Base-by-base conservation (phyloP, 2,888 invertebrate species). In the Podotricha telesiphe region DNA sequence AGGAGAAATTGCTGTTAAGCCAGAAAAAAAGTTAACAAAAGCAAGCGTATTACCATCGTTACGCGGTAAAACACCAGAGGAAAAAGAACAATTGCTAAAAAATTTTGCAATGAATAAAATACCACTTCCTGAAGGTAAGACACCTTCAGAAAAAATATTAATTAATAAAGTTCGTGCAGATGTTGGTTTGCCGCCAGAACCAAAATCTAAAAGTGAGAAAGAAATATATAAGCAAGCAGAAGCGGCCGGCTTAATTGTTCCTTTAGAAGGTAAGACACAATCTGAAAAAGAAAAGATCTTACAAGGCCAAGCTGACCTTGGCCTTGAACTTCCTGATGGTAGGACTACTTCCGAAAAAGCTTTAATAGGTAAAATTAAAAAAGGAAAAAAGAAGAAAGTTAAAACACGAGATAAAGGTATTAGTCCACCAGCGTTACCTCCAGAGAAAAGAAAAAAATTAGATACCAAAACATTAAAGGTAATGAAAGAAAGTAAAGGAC, bases 401-500 rank as follows among this genome's bases (percentile, higher is more conserved):
- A 59, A 45, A 59, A 45, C 59, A n/a, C 42, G 45, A 17, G 59
- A 59, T 11, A 59, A 28, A 42, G 17, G 59, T 11, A n/a, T 42
- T 45, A 6, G 42, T 13, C 42, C 59, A 22, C 59, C 45, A 20
- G 48, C 58, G 0, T 68, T 73, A 34, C 45, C 68, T 40, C 71
- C 69, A 10, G 76, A 77, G 69, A 40, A 76, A 74, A 69, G 75
- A 64, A 66, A 51, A 63, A 74, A 76, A 67, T 66, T 80, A 45
- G 71, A 80, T 50, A 45, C 67, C 45, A 71, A 75, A 74, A 79
- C 80, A 0, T 76, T 77, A n/a, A 81, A 81, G 74, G 56, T 73
- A 1, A 77, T 80, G 37, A 80, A 72, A 73, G 81, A 81, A 74
- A 79, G 78, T 2, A 79, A 78, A 73, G 82, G 82, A 0, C 80